Evolutionary conservation across 2,888 invertebrate species (phyloP), one percentile per base, ranked within the genome.

Genomic region (Cheilosia pagana): DNA sequence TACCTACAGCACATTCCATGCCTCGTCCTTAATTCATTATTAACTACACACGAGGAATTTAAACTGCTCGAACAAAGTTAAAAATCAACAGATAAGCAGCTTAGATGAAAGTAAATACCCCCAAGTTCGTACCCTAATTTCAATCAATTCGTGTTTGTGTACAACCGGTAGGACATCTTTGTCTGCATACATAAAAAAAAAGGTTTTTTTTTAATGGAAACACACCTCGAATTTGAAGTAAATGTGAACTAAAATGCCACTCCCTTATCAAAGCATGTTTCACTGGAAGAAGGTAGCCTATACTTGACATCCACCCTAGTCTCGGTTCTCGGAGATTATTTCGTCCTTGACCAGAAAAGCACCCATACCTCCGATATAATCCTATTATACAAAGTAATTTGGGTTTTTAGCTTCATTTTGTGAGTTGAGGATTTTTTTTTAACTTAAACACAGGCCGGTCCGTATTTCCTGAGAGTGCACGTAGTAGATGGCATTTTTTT

Each of bases 341-440:
- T 71, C 28, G 55, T 74, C 74, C 74, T 74, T 74, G 63, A 75
- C 57, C 65, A 57, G 7, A 31, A 48, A 16, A 45, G 14, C 21
- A 57, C 23, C 41, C 16, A 3, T 25, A 21, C 21, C 48, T 12
- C 53, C 35, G 8, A 55, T 23, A 60, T 76, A 76, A 76, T 76
- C 76, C 67, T 60, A 52, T 60, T 68, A 60, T 31, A 53, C 8
- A 60, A 60, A 76, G 31, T 52, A 76, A 43, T 60, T 76, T 60
- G 21, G n/a, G 39, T 59, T 45, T 19, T 60, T 57, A 35, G 35
- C 21, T 62, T 57, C 48, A 48, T 55, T 14, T 39, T 48, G 25
- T 35, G 55, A 39, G 35, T 74, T 74, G 3, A 45, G 21, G n/a
- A 52, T 23, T n/a, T 43, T 60, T 43, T 23, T 59, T 39, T 14